A percentile compares a stretch with the other conserved stretches of the same genome.
phyloP scores from a whole-genome alignment of 2,113 vertebrate genomes.

The Oriolus oriolus region DNA sequence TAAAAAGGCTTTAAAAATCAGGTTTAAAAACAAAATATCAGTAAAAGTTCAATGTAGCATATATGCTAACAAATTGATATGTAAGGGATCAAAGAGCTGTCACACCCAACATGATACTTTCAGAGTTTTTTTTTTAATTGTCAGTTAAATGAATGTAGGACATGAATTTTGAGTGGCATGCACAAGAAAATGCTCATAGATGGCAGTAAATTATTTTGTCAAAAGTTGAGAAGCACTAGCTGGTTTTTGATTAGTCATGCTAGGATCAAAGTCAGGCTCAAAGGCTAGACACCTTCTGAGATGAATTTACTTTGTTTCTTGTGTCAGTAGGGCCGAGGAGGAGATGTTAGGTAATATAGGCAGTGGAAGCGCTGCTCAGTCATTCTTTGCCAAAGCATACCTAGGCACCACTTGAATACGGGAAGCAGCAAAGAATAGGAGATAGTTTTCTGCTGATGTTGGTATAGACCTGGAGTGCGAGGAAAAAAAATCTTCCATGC shows the following conservation, averaged over 20 bases:
- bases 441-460: not conserved
- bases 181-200: not conserved
- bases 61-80: not conserved
- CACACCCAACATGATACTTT: not conserved
- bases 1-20: not conserved
- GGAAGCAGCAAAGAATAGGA: not conserved
- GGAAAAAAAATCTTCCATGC: not conserved
- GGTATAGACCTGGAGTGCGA: not conserved
- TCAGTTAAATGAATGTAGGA: not conserved
- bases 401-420: not conserved
- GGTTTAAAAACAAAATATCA: not conserved
- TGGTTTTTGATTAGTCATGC: not conserved
- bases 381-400: not conserved
- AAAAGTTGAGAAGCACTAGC: not conserved
- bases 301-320: not conserved
- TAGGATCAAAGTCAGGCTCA: not conserved
- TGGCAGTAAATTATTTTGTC: not conserved
- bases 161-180: not conserved
- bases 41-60: not conserved
- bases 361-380: not conserved
- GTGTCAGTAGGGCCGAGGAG: not conserved
- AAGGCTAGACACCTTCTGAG: not conserved
- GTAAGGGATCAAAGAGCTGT: not conserved
- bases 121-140: not conserved
- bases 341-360: not conserved